Percentiles rank a stretch among this genome's conserved stretches.
Evolutionary conservation across 1,140 invertebrate species (phyloP).

Genomic region (Trinorchestia longiramus): DNA sequence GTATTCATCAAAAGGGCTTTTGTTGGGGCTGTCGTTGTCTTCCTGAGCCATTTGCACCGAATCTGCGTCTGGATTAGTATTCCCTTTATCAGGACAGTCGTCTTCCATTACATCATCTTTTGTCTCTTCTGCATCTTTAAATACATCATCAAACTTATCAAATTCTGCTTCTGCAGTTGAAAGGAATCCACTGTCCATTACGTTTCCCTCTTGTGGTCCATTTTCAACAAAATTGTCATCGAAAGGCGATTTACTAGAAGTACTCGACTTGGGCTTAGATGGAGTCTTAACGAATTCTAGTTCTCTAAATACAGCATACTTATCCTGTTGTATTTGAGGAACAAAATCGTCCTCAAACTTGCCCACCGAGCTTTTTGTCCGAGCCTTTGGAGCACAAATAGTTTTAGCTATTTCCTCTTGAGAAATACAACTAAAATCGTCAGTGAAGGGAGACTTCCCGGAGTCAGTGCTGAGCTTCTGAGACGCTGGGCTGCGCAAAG

Average conservation of each 20-base stretch:
- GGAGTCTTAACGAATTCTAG: constrained; percentile 46
- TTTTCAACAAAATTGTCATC: constrained; percentile 63
- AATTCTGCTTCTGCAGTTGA: constrained; percentile 57
- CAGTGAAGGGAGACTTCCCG: constrained; percentile 65
- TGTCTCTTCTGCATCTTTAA: constrained; percentile 59
- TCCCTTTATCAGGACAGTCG: constrained; percentile 47
- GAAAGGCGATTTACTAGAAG: constrained; percentile 62
- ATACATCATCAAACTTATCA: constrained; percentile 64
- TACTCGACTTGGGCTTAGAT: constrained; percentile 38
- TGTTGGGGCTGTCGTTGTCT: constrained; percentile 56
- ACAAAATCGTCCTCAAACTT: constrained; percentile 66
- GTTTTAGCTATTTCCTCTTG: constrained; percentile 51
- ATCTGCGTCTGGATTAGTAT: constrained; percentile 54
- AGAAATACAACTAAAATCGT: constrained; percentile 63
- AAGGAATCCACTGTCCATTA: constrained; percentile 59
- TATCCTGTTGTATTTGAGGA: constrained; percentile 57
- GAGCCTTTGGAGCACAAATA: neutral
- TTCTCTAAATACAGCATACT: constrained; percentile 58
- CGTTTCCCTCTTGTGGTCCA: constrained; percentile 56
- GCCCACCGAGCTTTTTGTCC: constrained; percentile 53
- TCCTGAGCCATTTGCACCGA: constrained; percentile 60
- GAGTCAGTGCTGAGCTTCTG: constrained; percentile 35
- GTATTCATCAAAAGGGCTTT: constrained; percentile 66
- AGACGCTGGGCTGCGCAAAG: constrained; percentile 14
- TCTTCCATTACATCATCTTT: constrained; percentile 59